Base-by-base conservation (phyloP, 2,888 invertebrate genomes). In the Plebejus melissa region DNA sequence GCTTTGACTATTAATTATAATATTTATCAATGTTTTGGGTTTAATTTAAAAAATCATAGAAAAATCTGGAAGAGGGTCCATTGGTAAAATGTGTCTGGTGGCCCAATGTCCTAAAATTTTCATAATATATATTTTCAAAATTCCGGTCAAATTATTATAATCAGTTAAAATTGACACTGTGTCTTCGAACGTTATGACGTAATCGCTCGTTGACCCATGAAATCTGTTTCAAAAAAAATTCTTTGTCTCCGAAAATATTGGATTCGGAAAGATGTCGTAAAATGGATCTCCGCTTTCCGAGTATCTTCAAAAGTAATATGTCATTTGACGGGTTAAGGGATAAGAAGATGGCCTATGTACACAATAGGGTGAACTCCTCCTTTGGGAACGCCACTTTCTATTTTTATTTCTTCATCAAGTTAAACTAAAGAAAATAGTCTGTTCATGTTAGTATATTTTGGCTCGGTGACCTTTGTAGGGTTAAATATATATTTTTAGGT, bases 301-400 rank as follows among this genome's bases (percentile, higher is more conserved):
- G 41, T 58, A 60, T 74, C 75, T 75, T 32, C 70, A 41, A 58
- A 70, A 71, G 75, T 75, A 75, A 75, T 75, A 75, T 71, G 75
- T 75, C 75, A 75, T 75, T 75, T 70, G 75, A 75, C 70, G 75
- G 70, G 75, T 75, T 70, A 70, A 69, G 58, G 75, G 75, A 75
- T 75, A 75, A 70, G 58, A 75, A 75, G 71, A 70, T 70, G 16
- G 75, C 57, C 41, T 70, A 75, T 57, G 72, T 54, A 72, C 72
- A 72, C 54, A 54, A 54, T 54, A 72, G 72, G 72, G 54, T 54
- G 32, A 50, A 50, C 32, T 32, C 72, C 72, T 72, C 72, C 50
- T 32, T 28, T 11, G 71, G 71, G 46, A 71, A 46, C 46, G 71
- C 28, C 41, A 54, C 54, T 50, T 54, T 72, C 22, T 71, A 46